These are phyloP conservation scores for Turritopsis rubra DNA, from an alignment of 30 jellyfish, hydroid and myxozoan genomes.

Conservation along the genomic window DNA sequence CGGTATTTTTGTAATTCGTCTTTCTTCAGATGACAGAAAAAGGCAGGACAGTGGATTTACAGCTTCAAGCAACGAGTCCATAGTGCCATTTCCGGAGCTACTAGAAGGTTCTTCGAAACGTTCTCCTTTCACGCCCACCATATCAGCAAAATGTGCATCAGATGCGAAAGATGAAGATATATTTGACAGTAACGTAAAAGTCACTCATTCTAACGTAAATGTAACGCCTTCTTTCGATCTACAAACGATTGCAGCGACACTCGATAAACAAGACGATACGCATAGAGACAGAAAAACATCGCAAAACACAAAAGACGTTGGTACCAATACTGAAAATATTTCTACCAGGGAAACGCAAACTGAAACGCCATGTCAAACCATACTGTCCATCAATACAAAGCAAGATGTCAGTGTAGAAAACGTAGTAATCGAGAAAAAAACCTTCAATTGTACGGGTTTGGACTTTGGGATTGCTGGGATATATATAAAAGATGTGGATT, in stretches of 20 bases:
- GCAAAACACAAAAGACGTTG: neutral
- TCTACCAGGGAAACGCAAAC: neutral
- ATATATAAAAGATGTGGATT: conserved; percentile 21
- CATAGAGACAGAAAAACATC: neutral
- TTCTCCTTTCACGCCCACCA: conserved; percentile 38
- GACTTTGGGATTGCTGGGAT: conserved; percentile 40
- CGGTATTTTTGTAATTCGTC: no score
- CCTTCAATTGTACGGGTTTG: conserved; percentile 26
- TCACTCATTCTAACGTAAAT: neutral
- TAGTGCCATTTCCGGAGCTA: conserved; percentile 31
- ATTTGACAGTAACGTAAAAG: neutral
- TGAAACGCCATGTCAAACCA: neutral
- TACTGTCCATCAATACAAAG: neutral
- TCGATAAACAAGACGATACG: neutral
- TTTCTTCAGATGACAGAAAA: conserved; percentile 16
- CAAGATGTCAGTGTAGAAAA: neutral
- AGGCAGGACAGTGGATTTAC: conserved; percentile 35
- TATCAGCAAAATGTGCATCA: neutral
- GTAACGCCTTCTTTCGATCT: neutral
- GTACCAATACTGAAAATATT: neutral
- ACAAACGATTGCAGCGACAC: neutral
- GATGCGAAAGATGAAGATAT: neutral
- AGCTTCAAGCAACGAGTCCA: conserved; percentile 38
- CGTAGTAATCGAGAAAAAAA: conserved; percentile 25
- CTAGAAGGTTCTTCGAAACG: neutral